These are phyloP conservation scores for Sinella curviseta DNA, from an alignment of 1,140 invertebrate species.

Conservation along the genomic window DNA sequence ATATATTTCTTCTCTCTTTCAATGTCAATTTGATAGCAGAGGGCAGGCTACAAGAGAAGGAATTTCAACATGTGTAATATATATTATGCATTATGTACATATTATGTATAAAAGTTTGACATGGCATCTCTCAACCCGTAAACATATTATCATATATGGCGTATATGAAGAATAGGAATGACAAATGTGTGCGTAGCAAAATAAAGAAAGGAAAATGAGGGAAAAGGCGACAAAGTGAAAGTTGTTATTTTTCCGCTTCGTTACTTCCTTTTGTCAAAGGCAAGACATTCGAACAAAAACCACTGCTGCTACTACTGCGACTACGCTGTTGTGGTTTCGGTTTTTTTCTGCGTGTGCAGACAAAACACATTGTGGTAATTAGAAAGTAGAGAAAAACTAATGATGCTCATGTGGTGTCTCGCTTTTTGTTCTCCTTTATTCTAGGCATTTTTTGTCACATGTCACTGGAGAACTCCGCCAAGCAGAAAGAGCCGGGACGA, in stretches of 20 bases:
- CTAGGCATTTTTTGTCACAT: conserved; percentile 17
- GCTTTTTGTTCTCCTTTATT: background rate
- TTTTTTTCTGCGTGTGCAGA: background rate
- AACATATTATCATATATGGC: background rate
- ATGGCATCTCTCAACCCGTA: too few relatives aligned
- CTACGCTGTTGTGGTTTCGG: background rate
- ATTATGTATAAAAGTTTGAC: too few relatives aligned
- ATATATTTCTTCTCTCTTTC: too few relatives aligned
- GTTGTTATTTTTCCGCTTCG: conserved; percentile 13
- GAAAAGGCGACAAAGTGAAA: conserved; percentile 6
- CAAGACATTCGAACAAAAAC: background rate
- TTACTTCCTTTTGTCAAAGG: background rate
- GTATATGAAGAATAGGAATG: background rate
- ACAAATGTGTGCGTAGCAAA: background rate
- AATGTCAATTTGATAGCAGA: too few relatives aligned
- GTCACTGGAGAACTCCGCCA: background rate
- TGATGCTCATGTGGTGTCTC: conserved; percentile 15
- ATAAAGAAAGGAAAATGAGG: too few relatives aligned
- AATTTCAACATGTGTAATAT: too few relatives aligned
- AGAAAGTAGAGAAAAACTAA: conserved; percentile 1
- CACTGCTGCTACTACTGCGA: background rate
- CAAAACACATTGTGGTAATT: background rate
- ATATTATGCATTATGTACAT: too few relatives aligned
- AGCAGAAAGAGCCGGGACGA: background rate
- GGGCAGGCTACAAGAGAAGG: too few relatives aligned